phyloP scores from a whole-genome alignment of 2,797 vertebrate genomes.

The Syndactyla subalaris region DNA sequence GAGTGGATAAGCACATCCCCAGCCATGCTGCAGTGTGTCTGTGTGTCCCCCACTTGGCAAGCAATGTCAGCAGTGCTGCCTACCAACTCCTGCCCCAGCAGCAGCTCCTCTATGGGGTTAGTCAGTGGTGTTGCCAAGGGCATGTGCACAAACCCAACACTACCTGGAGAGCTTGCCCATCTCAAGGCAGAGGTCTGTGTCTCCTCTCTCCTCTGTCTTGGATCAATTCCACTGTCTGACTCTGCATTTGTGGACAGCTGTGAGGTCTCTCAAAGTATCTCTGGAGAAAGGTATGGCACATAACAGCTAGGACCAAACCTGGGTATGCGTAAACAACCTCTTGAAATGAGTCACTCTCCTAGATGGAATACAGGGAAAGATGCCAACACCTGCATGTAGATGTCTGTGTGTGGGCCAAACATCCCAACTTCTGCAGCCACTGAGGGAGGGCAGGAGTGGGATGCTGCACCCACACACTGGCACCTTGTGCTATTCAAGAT shows the following conservation, averaged over 20 bases:
- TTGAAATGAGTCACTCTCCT: background rate
- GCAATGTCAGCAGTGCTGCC: background rate
- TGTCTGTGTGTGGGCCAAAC: background rate
- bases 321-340: background rate
- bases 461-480: accelerated
- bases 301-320: background rate
- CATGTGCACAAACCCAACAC: accelerated
- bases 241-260: background rate
- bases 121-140: background rate
- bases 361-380: background rate
- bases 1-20: background rate
- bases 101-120: background rate
- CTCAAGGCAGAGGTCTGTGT: background rate
- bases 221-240: background rate
- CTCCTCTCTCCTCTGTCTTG: background rate
- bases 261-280: background rate
- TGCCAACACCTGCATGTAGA: background rate
- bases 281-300: background rate
- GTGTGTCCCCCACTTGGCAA: background rate
- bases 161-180: background rate
- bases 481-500: background rate
- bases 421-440: background rate
- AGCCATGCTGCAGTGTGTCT: background rate
- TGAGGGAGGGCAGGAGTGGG: background rate
- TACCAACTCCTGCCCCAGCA: accelerated